Evolutionary conservation across 1,140 invertebrate genomes (phyloP), one percentile per base, ranked within the genome.

Genomic region (Cheumatopsyche charites): DNA sequence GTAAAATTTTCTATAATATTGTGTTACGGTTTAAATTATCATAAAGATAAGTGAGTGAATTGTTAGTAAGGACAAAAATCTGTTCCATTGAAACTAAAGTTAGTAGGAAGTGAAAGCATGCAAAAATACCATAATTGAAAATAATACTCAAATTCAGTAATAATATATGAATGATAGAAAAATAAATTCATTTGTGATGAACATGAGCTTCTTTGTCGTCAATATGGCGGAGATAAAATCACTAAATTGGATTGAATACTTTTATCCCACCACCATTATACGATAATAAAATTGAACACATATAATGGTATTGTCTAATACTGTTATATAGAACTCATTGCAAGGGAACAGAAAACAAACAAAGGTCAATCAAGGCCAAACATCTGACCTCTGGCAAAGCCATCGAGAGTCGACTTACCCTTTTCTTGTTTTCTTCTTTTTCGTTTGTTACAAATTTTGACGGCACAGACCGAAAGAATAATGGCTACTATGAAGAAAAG

Each of bases 401-500:
- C 63, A 76, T 75, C n/a, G 26, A 45, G 58, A 25, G 15, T 77
- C 77, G 21, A 70, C 83, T 86, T 88, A 96, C 95, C 94, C 94
- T 96, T 97, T 86, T 97, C 94, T 85, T 96, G 94, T 91, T 96
- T 96, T 87, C 94, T 91, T 83, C 94, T 88, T 84, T 96, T 97
- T 80, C 94, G 86, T 85, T 97, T 95, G 88, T 97, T 97, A 88
- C 95, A 97, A 82, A 96, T 96, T 88, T 97, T 97, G 78, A 98
- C 95, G 77, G 94, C 93, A 87, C 95, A 97, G 79, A 97, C 92
- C 73, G 94, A 95, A 78, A 97, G 88, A 80, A 97, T 97, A 82
- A 97, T 96, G 80, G 95, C 94, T 78, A 96, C 94, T 79, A 97
- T 94, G 88, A 97, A 97, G 87, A 97, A 97, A 77, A 97, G 87